Evolutionary conservation across 1,140 invertebrate species (phyloP).

Genomic region (Drosophila aff.): DNA sequence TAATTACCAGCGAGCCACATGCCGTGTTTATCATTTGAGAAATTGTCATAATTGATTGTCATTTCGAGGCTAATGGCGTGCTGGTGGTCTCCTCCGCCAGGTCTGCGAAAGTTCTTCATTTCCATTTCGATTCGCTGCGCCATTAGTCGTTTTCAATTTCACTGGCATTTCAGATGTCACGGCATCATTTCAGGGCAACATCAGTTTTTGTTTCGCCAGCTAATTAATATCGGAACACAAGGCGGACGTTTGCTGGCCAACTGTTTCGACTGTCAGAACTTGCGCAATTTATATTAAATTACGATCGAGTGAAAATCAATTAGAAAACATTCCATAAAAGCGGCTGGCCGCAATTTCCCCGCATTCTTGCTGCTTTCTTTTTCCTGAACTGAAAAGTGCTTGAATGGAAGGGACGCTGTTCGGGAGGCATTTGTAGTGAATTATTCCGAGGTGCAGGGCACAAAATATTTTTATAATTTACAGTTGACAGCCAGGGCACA

Average conservation of each 20-base stretch:
- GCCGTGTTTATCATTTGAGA: conserved; percentile 62
- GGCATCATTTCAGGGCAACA: conserved; percentile 38
- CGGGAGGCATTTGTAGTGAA: conserved; percentile 43
- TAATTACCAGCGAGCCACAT: conserved; percentile 57
- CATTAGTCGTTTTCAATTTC: conserved; percentile 37
- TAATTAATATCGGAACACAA: conserved; percentile 70
- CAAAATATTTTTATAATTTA: conserved; percentile 82
- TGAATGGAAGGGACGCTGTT: conserved; percentile 22
- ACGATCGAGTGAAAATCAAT: conserved; percentile 73
- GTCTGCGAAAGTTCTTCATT: conserved; percentile 34
- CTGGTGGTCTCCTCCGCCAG: conserved; percentile 15
- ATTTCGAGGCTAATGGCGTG: conserved; percentile 43
- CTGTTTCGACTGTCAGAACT: conserved; percentile 71
- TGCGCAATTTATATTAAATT: conserved; percentile 81
- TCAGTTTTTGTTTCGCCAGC: conserved; percentile 40
- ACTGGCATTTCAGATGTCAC: conserved; percentile 49
- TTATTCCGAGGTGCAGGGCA: conserved; percentile 60
- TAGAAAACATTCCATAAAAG: conserved; percentile 70
- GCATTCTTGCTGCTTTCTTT: conserved; percentile 9
- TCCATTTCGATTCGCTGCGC: conserved; percentile 29
- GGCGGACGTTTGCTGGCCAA: conserved; percentile 41
- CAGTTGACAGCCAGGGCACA: conserved; percentile 72
- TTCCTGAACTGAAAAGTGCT: conserved; percentile 8
- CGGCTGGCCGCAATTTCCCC: conserved; percentile 61
- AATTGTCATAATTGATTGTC: conserved; percentile 75